A percentile compares a stretch with the other conserved stretches of the same genome.
These are phyloP conservation scores for Sphaerodactylus townsendi DNA, from an alignment of 2,113 vertebrate species.

Conservation along the genomic window DNA sequence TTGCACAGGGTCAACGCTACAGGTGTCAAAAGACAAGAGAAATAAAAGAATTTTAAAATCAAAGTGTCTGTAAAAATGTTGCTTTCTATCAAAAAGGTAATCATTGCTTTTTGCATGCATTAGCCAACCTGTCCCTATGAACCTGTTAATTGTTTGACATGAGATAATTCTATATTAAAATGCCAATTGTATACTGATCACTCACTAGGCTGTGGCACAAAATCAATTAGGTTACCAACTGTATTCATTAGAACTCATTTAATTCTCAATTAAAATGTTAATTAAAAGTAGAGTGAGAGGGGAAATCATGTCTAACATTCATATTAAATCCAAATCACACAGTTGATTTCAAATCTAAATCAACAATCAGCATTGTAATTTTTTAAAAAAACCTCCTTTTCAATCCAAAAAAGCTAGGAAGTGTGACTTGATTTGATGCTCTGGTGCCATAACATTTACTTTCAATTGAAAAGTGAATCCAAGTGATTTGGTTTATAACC, in stretches of 20 bases:
- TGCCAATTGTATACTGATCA: constrained; percentile 66
- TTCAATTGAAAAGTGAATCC: rapidly evolving
- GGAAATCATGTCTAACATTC: constrained; percentile 79
- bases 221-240: constrained; percentile 82
- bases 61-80: rapidly evolving
- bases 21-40: rapidly evolving
- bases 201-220: constrained; percentile 69
- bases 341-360: constrained; percentile 73
- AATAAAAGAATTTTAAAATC: constrained; percentile 18
- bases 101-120: constrained; percentile 59
- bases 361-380: constrained; percentile 51
- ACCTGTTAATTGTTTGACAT: constrained; percentile 67
- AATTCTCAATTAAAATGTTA: constrained; percentile 81
- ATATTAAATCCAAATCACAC: constrained; percentile 76
- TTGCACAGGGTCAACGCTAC: neutral
- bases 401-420: neutral
- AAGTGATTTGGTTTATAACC: neutral
- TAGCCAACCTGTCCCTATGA: constrained; percentile 70
- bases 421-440: neutral
- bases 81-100: constrained; percentile 11
- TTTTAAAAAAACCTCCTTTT: neutral
- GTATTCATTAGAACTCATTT: constrained; percentile 83
- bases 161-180: constrained; percentile 53
- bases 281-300: constrained; percentile 79
- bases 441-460: neutral